A percentile compares a stretch with the other conserved stretches of the same genome.
Conservation (phyloP, 2,113 vertebrate species). For the Puma concolor region DNA sequence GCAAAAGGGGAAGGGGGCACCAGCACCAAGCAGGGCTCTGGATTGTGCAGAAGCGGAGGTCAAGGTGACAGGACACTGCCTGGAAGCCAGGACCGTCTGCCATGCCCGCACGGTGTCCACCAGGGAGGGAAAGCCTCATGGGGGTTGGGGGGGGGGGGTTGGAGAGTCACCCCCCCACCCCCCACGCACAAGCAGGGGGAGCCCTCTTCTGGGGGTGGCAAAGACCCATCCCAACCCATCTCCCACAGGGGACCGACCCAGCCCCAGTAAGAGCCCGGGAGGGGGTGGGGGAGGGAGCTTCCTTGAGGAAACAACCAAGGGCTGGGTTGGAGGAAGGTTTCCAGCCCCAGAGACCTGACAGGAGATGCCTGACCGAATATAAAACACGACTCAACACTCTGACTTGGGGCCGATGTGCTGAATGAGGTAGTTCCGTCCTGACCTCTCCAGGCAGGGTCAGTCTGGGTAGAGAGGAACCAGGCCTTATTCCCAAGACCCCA, state of each 20-base stretch:
- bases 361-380: not conserved
- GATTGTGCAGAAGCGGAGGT: not conserved
- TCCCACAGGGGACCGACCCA: not conserved
- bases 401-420: constrained; percentile 31
- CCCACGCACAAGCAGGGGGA: not conserved
- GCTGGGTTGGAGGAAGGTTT: not conserved
- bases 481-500: not conserved
- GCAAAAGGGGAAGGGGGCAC: not conserved
- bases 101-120: not conserved
- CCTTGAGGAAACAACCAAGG: not conserved
- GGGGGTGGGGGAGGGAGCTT: rapidly evolving
- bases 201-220: not conserved
- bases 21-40: not conserved
- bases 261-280: not conserved
- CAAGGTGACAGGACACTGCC: not conserved
- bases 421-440: constrained; percentile 79
- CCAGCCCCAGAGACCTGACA: not conserved
- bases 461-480: constrained; percentile 15
- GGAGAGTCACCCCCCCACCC: too few species aligned
- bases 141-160: too few species aligned
- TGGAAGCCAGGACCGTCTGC: rapidly evolving
- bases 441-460: constrained; percentile 19
- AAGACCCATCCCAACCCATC: not conserved
- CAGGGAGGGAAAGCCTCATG: not conserved
- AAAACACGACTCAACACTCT: not conserved